Conservation (phyloP, 2,797 vertebrate species). For the Gymnothorax reevesii region DNA sequence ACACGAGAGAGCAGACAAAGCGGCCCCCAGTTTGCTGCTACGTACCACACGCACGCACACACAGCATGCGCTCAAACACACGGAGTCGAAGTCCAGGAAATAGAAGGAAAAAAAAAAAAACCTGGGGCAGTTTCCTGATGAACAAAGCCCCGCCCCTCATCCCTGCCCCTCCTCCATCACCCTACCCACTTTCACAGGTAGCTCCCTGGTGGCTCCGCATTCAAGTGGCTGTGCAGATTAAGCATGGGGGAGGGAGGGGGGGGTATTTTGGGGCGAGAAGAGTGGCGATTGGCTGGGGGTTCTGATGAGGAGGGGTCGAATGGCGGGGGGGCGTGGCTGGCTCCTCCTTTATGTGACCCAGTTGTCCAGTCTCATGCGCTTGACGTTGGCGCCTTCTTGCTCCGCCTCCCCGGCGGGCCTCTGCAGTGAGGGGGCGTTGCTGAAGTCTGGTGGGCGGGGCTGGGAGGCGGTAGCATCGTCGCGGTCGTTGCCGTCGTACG, state of each 20-base stretch:
- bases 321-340: neutral
- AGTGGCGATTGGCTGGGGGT: slow-evolving; percentile 13
- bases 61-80: neutral
- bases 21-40: neutral
- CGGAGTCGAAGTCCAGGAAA: slow-evolving; percentile 16
- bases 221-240: slow-evolving; percentile 9
- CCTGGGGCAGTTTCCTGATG: slow-evolving; percentile 31
- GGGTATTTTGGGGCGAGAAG: neutral
- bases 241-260: slow-evolving; percentile 25
- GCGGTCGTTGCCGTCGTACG: slow-evolving; percentile 88
- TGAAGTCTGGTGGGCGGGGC: slow-evolving; percentile 76
- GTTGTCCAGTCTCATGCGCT: slow-evolving; percentile 90
- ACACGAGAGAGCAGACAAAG: neutral
- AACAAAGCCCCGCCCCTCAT: slow-evolving; percentile 16
- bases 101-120: slow-evolving; percentile 28
- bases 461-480: slow-evolving; percentile 75
- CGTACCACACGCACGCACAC: neutral
- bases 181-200: slow-evolving; percentile 4
- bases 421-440: slow-evolving; percentile 80
- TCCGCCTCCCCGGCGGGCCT: slow-evolving; percentile 76
- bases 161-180: neutral
- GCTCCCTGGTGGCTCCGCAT: slow-evolving; percentile 57
- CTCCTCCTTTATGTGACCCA: slow-evolving; percentile 85
- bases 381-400: slow-evolving; percentile 84
- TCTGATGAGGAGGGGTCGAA: neutral